Evolutionary conservation across 2,888 invertebrate genomes (phyloP).

Genomic region (Leptinotarsa rubiginosa): DNA sequence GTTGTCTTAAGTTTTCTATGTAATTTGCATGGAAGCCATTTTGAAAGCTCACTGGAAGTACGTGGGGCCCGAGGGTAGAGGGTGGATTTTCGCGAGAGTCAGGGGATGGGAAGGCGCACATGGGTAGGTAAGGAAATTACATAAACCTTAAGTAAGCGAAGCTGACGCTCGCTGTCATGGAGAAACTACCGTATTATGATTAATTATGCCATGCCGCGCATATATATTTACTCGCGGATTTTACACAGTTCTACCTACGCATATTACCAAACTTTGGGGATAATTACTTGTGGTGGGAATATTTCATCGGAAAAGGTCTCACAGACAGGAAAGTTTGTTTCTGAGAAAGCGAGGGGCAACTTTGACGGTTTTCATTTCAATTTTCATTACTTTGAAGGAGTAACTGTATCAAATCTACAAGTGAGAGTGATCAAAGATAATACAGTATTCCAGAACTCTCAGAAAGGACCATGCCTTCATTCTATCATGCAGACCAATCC

Average conservation of each 20-base stretch:
- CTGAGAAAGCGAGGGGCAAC: background rate
- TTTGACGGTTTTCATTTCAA: background rate
- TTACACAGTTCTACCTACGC: constrained; percentile 40
- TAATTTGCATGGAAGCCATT: constrained; percentile 67
- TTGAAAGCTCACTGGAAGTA: constrained; percentile 62
- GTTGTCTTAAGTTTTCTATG: constrained; percentile 67
- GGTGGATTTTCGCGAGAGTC: constrained; percentile 43
- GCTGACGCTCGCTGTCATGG: constrained; percentile 62
- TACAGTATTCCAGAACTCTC: too few relatives aligned
- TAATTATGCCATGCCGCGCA: constrained; percentile 59
- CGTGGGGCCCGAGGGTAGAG: constrained; percentile 36
- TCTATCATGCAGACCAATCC: too few relatives aligned
- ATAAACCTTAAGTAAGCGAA: constrained; percentile 65
- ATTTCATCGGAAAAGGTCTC: constrained; percentile 31
- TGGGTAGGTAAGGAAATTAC: constrained; percentile 63
- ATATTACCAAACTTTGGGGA: constrained; percentile 36
- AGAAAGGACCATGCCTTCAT: too few relatives aligned
- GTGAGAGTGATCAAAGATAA: too few relatives aligned
- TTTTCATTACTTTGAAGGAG: too few relatives aligned
- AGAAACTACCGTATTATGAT: constrained; percentile 63
- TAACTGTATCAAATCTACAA: too few relatives aligned
- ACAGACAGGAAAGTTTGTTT: constrained; percentile 15
- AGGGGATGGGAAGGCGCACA: constrained; percentile 41
- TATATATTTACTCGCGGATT: constrained; percentile 50
- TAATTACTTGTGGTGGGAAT: constrained; percentile 43